Conservation (phyloP, 2,797 vertebrate genomes). For the Xerus rutilus region DNA sequence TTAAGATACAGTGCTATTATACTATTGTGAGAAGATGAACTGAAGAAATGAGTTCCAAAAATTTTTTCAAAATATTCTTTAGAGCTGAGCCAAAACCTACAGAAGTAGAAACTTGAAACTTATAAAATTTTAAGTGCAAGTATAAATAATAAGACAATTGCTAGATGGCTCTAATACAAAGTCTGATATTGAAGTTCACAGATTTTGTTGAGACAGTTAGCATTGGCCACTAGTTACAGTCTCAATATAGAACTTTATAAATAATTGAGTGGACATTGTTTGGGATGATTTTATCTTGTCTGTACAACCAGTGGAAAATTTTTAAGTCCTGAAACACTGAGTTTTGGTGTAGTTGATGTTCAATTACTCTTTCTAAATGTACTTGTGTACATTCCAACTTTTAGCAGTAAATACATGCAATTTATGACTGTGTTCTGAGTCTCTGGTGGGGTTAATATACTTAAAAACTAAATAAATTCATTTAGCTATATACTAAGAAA, state of each 20-base stretch:
- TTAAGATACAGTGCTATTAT: neutral
- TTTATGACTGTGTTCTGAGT: neutral
- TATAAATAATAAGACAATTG: conserved; percentile 49
- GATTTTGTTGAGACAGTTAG: conserved; percentile 3
- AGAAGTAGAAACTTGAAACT: neutral
- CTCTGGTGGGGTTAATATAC: neutral
- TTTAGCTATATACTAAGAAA: neutral
- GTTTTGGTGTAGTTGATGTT: neutral
- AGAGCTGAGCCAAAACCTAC: neutral
- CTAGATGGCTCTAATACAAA: neutral
- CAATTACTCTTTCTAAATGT: neutral
- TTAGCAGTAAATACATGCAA: neutral
- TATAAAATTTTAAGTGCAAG: conserved; percentile 9
- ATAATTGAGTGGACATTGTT: neutral
- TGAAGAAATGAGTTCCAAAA: neutral
- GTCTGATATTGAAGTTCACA: neutral
- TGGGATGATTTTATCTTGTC: neutral
- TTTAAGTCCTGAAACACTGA: neutral
- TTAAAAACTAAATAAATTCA: neutral
- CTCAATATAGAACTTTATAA: conserved; percentile 21
- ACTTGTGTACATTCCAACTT: neutral
- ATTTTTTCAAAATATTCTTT: conserved; percentile 19
- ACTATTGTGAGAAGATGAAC: neutral
- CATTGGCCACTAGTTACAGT: neutral
- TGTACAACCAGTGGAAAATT: neutral